These are phyloP conservation scores for Drosophila histrio DNA, from an alignment of 2,888 invertebrate genomes.

Conservation along the genomic window DNA sequence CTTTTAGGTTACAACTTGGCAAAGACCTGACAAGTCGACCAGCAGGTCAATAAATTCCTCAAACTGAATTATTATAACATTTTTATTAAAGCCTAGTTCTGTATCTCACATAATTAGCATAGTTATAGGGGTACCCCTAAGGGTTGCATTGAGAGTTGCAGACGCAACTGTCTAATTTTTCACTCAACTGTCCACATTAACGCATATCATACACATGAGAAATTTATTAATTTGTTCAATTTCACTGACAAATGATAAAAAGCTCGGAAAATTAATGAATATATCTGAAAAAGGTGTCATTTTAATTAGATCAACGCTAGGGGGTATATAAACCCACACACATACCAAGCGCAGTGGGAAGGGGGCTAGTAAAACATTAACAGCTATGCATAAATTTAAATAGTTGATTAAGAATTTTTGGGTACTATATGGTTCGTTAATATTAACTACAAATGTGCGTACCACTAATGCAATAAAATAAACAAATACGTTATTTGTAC, in stretches of 20 bases:
- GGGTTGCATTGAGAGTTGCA: conserved; percentile 19
- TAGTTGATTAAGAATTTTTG: conserved; percentile 9
- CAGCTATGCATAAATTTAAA: conserved; percentile 43
- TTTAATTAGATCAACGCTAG: conserved; percentile 66
- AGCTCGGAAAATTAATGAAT: conserved; percentile 68
- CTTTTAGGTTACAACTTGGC: conserved; percentile 65
- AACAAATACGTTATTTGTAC: background rate
- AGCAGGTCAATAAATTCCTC: conserved; percentile 72
- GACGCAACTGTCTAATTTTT: conserved; percentile 69
- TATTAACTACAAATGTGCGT: background rate
- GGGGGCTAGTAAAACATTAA: conserved; percentile 19
- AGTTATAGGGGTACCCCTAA: conserved; percentile 57
- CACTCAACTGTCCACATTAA: conserved; percentile 77
- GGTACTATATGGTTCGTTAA: conserved; percentile 28
- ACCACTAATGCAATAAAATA: background rate
- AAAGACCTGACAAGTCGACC: conserved; percentile 47
- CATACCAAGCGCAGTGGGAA: background rate
- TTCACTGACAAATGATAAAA: conserved; percentile 77
- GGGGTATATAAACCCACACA: conserved; percentile 16
- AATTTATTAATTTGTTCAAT: conserved; percentile 78
- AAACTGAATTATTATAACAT: conserved; percentile 77
- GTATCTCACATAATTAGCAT: conserved; percentile 75
- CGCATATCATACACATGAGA: conserved; percentile 54
- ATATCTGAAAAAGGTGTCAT: conserved; percentile 65
- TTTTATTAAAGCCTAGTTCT: conserved; percentile 65